Evolutionary conservation across 2,113 vertebrate genomes (phyloP).

Genomic region (pig (Sus scrofa)): T2T-Sscrofa CM000828.6:75410501-75411000

Average conservation of each 20-base stretch:
- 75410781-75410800: not conserved
- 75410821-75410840: accelerated
- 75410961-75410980: not conserved
- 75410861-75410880: not conserved
- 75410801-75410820: accelerated
- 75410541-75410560: not conserved
- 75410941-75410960: not conserved
- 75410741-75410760: accelerated
- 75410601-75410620: too few species aligned
- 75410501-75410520: accelerated
- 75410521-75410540: accelerated
- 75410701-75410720: too few species aligned
- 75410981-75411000: not conserved
- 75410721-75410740: not conserved
- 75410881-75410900: not conserved
- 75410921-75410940: not conserved
- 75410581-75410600: not conserved
- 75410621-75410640: not conserved
- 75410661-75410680: too few species aligned
- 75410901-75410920: not conserved
- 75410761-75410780: not conserved
- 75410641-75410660: not conserved
- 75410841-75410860: too few species aligned
- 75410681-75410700: not conserved
- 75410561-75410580: not conserved